These are phyloP conservation scores for Philaenus spumarius DNA, from an alignment of 1,140 invertebrate species.

Conservation along the genomic window DNA sequence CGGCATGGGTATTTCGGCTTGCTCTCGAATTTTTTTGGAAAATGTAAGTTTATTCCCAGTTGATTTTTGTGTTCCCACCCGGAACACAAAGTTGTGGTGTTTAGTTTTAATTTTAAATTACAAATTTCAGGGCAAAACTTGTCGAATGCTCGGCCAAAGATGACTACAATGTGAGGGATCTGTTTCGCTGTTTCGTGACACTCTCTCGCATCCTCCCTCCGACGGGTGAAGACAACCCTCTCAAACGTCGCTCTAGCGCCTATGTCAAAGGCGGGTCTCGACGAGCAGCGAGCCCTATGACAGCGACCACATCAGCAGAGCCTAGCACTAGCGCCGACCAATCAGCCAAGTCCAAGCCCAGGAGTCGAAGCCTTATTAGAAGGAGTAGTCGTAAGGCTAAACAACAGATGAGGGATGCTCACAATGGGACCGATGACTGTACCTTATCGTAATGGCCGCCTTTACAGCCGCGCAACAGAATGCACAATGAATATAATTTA, in stretches of 20 bases:
- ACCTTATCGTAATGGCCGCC: constrained; percentile 52
- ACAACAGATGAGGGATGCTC: constrained; percentile 65
- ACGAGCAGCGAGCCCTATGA: constrained; percentile 23
- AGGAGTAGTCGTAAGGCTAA: constrained; percentile 70
- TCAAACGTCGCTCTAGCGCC: constrained; percentile 50
- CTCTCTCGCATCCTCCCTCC: constrained; percentile 57
- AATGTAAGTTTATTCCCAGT: too few species aligned
- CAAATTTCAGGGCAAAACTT: constrained; percentile 54
- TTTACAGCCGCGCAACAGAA: too few species aligned
- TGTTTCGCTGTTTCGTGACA: constrained; percentile 63
- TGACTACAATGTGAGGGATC: constrained; percentile 66
- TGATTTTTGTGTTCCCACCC: too few species aligned
- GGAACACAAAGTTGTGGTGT: too few species aligned
- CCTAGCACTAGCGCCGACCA: constrained; percentile 40
- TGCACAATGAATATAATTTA: too few species aligned
- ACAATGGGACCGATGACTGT: constrained; percentile 55
- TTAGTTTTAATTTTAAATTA: too few species aligned
- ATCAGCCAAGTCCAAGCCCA: constrained; percentile 47
- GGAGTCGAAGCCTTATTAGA: constrained; percentile 68
- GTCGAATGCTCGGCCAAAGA: constrained; percentile 78
- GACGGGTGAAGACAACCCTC: constrained; percentile 48
- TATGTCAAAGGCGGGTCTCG: constrained; percentile 34
- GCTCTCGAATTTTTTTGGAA: too few species aligned
- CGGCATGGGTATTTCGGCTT: too few species aligned
- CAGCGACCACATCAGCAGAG: constrained; percentile 29